These are phyloP conservation scores for Brienomyrus longianalis DNA, from an alignment of 2,113 vertebrate species.

Conservation along the genomic window DNA sequence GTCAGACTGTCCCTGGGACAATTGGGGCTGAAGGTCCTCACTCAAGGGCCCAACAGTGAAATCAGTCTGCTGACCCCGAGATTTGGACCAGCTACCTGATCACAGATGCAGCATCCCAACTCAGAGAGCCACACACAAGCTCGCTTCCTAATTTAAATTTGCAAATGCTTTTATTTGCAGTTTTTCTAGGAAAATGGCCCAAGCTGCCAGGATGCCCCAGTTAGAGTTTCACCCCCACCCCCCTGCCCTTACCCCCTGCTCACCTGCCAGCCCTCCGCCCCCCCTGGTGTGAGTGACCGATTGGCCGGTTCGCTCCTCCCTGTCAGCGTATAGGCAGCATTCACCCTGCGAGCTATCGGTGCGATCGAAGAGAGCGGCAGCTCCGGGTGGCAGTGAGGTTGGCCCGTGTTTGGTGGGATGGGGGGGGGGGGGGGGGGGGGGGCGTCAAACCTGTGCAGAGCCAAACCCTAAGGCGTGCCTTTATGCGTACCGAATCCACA, in stretches of 20 bases:
- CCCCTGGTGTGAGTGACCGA: slow-evolving; percentile 9
- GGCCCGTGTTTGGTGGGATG: slow-evolving; percentile 30
- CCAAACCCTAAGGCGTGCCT: background rate
- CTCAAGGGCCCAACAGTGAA: background rate
- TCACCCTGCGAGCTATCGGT: background rate
- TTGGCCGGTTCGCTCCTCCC: slow-evolving; percentile 9
- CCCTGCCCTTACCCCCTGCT: background rate
- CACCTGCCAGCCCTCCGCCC: slow-evolving; percentile 12
- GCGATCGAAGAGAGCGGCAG: slow-evolving; percentile 25
- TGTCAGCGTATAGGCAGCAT: slow-evolving; percentile 31
- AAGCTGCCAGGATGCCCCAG: background rate
- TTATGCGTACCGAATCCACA: background rate
- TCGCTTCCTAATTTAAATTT: background rate
- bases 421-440: slow-evolving; percentile 34
- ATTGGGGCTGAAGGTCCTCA: background rate
- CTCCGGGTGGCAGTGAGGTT: slow-evolving; percentile 23
- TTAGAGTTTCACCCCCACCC: background rate
- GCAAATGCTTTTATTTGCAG: background rate
- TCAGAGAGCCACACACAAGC: background rate
- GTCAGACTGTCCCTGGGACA: background rate
- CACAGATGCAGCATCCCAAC: background rate
- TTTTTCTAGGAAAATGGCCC: background rate
- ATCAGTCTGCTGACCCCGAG: background rate
- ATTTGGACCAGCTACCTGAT: background rate
- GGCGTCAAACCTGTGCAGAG: background rate